Evolutionary conservation across 2,113 vertebrate species (phyloP).

Genomic region (Microcebus murinus): DNA sequence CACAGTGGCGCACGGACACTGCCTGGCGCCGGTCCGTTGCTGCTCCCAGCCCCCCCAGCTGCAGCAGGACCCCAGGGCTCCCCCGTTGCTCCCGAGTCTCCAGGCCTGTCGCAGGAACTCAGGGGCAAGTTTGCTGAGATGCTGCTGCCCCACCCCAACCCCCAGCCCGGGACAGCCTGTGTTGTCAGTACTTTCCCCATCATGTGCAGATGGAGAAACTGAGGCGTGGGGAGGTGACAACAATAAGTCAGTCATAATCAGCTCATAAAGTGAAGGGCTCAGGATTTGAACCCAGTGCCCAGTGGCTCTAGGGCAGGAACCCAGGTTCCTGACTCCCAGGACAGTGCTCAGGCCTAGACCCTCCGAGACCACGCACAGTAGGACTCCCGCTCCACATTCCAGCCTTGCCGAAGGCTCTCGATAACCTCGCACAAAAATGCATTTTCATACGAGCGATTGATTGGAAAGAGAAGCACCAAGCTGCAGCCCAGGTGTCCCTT

Average conservation of each 20-base stretch:
- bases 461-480: too few species aligned
- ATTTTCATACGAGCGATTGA: not conserved
- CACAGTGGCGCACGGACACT: fast-evolving
- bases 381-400: not conserved
- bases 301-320: not conserved
- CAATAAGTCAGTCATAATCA: not conserved
- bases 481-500: too few species aligned
- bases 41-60: fast-evolving
- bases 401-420: not conserved
- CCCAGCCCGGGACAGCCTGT: too few species aligned
- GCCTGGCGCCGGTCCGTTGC: not conserved
- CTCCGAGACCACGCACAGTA: not conserved
- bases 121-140: not conserved
- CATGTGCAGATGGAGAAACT: not conserved
- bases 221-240: not conserved
- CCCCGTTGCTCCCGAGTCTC: not conserved
- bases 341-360: too few species aligned
- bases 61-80: not conserved
- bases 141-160: not conserved
- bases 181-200: not conserved
- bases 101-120: too few species aligned
- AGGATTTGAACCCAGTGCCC: not conserved
- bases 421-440: not conserved
- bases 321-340: not conserved
- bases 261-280: not conserved